Percentiles rank a stretch among this genome's conserved stretches.
Evolutionary conservation across 2,888 invertebrate species (phyloP).

Genomic region (Branchipolynoe longqiensis): DNA sequence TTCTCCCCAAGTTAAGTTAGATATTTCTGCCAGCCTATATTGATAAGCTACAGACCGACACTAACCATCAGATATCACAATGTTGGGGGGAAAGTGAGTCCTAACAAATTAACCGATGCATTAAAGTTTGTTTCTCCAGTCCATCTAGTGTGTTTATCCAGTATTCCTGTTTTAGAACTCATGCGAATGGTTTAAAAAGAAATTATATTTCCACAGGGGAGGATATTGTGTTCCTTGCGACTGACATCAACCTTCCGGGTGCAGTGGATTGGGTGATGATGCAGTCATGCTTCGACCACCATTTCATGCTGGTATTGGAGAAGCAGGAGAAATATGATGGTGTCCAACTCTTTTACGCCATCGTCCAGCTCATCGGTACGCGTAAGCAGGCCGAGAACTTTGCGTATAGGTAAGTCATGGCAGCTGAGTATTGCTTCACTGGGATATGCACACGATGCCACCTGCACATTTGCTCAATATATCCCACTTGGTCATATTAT

Average conservation of each 20-base stretch:
- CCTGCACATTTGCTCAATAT: too few species aligned
- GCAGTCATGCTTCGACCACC: slow-evolving; percentile 99
- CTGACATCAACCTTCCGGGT: slow-evolving; percentile 99
- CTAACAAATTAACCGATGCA: too few species aligned
- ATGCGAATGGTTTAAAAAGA: not conserved
- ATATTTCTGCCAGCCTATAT: too few species aligned
- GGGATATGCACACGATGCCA: too few species aligned
- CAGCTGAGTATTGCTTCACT: too few species aligned
- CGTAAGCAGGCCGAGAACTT: slow-evolving; percentile 99
- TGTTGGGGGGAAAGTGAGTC: too few species aligned
- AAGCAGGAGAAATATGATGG: slow-evolving; percentile 94
- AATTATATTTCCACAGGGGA: slow-evolving; percentile 86
- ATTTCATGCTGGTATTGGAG: slow-evolving; percentile 99
- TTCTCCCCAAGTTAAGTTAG: too few species aligned
- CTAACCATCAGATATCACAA: too few species aligned
- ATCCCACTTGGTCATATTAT: too few species aligned
- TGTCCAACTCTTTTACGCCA: slow-evolving; percentile 87
- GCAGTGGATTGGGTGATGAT: slow-evolving; percentile 99
- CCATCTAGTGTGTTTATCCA: too few species aligned
- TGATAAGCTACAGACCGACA: too few species aligned
- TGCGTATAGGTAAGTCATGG: slow-evolving; percentile 94
- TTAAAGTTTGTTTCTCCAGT: too few species aligned
- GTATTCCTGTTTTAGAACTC: not conserved
- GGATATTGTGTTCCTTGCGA: slow-evolving; percentile 99
- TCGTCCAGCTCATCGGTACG: slow-evolving; percentile 99